Percentiles rank a stretch among this genome's conserved stretches.
Conservation (phyloP, 2,888 invertebrate species). For the Glomeris marginata region DNA sequence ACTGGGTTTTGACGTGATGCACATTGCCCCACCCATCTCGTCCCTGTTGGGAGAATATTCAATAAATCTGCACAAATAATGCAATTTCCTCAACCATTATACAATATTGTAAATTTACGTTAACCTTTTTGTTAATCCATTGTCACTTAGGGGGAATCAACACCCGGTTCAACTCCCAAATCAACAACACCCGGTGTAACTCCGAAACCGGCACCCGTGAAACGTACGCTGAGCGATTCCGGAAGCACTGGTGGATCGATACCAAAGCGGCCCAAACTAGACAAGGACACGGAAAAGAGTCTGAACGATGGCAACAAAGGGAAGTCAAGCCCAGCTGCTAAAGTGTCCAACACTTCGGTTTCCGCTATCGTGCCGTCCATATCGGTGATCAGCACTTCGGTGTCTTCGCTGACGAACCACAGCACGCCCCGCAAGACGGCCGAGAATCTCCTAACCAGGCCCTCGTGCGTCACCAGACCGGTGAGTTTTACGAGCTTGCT, state of each 20-base stretch:
- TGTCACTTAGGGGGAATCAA: no score
- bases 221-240: slow-evolving; percentile 11
- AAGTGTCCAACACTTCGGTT: neutral
- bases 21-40: no score
- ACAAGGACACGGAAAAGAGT: slow-evolving; percentile 2
- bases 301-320: neutral
- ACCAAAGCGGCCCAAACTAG: slow-evolving; percentile 12
- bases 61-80: no score
- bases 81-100: no score
- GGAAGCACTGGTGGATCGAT: slow-evolving; percentile 7
- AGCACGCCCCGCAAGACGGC: slow-evolving; percentile 36
- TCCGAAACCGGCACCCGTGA: slow-evolving; percentile 9
- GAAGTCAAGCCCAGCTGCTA: slow-evolving; percentile 2
- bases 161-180: slow-evolving; percentile 1
- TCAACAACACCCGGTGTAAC: neutral
- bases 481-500: slow-evolving; percentile 49
- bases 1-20: no score
- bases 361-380: neutral
- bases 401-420: slow-evolving; percentile 18
- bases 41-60: no score
- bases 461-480: slow-evolving; percentile 49
- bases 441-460: slow-evolving; percentile 45
- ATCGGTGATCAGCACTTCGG: slow-evolving; percentile 7
- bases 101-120: no score
- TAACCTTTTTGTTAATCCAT: no score